Evolutionary conservation across 2,888 invertebrate species (phyloP), one percentile per base, ranked within the genome.

Genomic region (Cecidostiba fungosa): DNA sequence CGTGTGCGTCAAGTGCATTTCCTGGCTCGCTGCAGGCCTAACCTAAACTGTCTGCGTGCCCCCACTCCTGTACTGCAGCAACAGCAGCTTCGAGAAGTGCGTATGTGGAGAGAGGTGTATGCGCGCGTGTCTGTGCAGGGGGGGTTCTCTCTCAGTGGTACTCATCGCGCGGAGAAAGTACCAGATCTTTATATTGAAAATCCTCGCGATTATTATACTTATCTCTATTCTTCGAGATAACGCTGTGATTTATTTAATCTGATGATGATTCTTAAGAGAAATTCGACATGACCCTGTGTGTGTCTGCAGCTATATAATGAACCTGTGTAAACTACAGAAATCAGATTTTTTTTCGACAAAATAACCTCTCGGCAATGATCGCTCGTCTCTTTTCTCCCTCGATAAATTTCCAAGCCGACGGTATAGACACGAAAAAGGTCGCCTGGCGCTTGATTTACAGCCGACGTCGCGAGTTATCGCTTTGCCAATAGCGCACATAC

Each of bases 1-100:
- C 84, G 78, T 84, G 82, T 83, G 91, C 92, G 91, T 92, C 93
- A 93, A 92, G 92, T 93, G 92, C 92, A 93, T 93, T 93, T 93
- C 93, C 92, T 92, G 91, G 89, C 90, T 87, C 94, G 94, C 94
- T 94, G 94, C 94, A 66, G 32, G 43, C 89, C 88, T 82, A 87
- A 89, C 88, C 88, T 87, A 88, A 89, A 87, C 89, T 77, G 86
- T 54, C 72, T 54, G 54, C 66, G 50, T 16, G 36, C 16, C 23
- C 26, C 74, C 23, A 19, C 19, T 62, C 23, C 74, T 16, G 2
- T 19, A 12, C 23, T 10, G 54, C 54, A 54, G 54, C 54, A 23
- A 23, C 54, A 59, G 54, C 54, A 59, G n/a, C 54, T 59, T 59
- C 29, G 62, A 66, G 62, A 26, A 29, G 26, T 29, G 62, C 62